Conservation (phyloP, 2,113 vertebrate species). For the Eubucco bourcierii region DNA sequence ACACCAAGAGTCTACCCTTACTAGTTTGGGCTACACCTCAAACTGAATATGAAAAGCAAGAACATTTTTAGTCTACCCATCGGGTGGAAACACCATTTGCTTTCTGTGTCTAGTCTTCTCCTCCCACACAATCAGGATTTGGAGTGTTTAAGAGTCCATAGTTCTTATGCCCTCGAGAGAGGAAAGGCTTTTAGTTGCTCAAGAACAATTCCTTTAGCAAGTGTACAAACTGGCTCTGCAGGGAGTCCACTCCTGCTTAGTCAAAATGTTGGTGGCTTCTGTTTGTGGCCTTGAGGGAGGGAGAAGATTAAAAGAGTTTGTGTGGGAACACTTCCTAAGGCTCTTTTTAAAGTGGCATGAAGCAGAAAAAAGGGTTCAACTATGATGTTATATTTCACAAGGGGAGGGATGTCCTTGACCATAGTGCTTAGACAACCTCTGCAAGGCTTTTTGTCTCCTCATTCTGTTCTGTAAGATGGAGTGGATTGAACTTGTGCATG, state of each 20-base stretch:
- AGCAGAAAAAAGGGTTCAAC: not conserved
- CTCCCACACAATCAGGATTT: conserved; percentile 18
- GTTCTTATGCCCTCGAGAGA: conserved; percentile 66
- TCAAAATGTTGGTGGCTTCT: conserved; percentile 47
- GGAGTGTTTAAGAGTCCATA: conserved; percentile 17
- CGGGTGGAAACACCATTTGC: conserved; percentile 20
- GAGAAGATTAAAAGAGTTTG: conserved; percentile 36
- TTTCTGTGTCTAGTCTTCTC: conserved; percentile 13
- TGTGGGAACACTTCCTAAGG: conserved; percentile 54
- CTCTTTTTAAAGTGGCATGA: not conserved
- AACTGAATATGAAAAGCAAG: conserved; percentile 12
- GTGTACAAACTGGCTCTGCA: conserved; percentile 69
- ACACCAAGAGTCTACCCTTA: not conserved
- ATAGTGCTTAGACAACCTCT: not conserved
- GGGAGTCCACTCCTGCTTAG: conserved; percentile 53
- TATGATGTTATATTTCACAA: not conserved
- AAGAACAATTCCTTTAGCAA: conserved; percentile 61
- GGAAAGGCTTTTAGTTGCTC: conserved; percentile 63
- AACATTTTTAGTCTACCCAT: conserved; percentile 2
- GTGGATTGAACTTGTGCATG: not conserved
- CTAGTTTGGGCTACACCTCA: not conserved
- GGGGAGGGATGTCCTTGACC: not conserved
- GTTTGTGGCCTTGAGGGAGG: conserved; percentile 54
- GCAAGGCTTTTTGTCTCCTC: not conserved
- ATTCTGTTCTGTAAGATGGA: not conserved